Evolutionary conservation across 2,113 vertebrate genomes (phyloP), one percentile per base, ranked within the genome.

Genomic region (Chlamydotis undulata): DNA sequence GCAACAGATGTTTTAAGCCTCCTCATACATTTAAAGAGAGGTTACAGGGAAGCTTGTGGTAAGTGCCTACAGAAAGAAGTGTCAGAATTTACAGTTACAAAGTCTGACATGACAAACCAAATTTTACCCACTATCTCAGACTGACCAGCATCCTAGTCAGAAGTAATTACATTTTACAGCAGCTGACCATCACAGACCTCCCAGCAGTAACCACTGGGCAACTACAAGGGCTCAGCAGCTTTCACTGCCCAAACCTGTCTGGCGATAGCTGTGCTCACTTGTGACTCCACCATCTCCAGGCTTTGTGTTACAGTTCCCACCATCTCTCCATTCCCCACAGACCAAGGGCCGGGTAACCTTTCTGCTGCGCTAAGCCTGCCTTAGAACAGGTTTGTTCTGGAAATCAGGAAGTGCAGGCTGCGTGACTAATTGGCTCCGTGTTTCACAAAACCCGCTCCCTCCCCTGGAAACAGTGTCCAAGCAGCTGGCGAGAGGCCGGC

Each of bases 281-380:
- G 6, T 5, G 50, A 47, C 11, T 29, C 43, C 70, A 47, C n/a
- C 7, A 0, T 6, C 31, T 19, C 64, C 1, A 0, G 50, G 55
- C 49, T 61, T 14, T 3, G 25, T 6, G 8, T 4, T 9, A 23
- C 39, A 41, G 47, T 5, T 35, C 17, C 52, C 74, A 23, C 19
- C 1, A 2, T 4, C 10, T 31, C 61, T 47, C 68, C 68, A 10
- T 37, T 52, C 55, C 43, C 45, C 0, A 0, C 75, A 77, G 52
- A 70, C 47, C 41, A 19, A 41, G 6, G 25, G 22, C 22, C 49
- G n/a, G 4, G 2, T 14, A 57, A 75, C 41, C 25, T 18, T 64
- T 26, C 57, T 0, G 5, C 31, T 31, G 14, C 16, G 23, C 63
- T 74, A 79, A 59, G 43, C 25, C 19, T 64, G 71, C 71, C 63